Evolutionary conservation across 2,113 vertebrate genomes (phyloP).

Genomic region (Myanophis thanlyinensis): DNA sequence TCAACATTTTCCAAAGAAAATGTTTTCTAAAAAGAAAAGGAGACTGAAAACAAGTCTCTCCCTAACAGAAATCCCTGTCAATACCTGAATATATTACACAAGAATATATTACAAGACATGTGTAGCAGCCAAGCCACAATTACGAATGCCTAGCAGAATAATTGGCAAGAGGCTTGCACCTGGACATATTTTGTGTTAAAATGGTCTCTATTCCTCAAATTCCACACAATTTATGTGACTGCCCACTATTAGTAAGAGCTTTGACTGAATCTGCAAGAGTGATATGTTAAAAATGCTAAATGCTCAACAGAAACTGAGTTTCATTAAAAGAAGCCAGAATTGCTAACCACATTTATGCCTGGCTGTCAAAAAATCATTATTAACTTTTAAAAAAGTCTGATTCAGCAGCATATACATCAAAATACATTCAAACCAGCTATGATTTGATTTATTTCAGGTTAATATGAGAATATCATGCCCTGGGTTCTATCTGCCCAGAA

Average conservation of each 20-base stretch:
- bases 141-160: neutral
- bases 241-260: neutral
- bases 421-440: neutral
- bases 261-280: neutral
- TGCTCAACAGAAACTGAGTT: neutral
- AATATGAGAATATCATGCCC: neutral
- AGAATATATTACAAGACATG: neutral
- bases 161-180: neutral
- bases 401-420: neutral
- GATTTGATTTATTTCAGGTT: neutral
- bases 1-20: neutral
- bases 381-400: neutral
- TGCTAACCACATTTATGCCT: neutral
- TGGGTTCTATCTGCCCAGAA: neutral
- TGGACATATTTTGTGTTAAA: neutral
- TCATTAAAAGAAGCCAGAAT: neutral
- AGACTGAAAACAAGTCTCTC: neutral
- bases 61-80: neutral
- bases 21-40: neutral
- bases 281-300: neutral
- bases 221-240: neutral
- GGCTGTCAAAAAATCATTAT: neutral
- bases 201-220: neutral
- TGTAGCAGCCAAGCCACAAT: neutral
- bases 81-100: neutral